Evolutionary conservation across 2,797 vertebrate species (phyloP).

Genomic region (Oreochromis grahami): DNA sequence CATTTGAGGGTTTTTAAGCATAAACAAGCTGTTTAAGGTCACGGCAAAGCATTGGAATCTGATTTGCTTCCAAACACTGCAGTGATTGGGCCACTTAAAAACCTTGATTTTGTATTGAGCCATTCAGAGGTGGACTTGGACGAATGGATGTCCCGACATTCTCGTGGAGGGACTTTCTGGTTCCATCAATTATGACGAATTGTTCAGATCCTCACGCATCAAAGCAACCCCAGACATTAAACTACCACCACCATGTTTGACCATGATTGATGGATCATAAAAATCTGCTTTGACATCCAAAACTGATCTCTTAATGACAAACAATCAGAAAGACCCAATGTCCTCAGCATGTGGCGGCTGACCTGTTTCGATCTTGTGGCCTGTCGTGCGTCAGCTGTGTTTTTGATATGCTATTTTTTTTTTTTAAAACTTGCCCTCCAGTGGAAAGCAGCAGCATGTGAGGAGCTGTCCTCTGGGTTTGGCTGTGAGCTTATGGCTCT

Average conservation of each 20-base stretch:
- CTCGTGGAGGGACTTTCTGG: background rate
- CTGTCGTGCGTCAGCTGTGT: background rate
- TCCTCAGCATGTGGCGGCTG: background rate
- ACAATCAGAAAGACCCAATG: background rate
- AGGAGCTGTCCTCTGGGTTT: background rate
- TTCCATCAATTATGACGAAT: background rate
- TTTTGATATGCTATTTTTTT: background rate
- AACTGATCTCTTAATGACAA: constrained; percentile 10
- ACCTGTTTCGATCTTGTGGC: background rate
- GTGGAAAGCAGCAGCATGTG: constrained; percentile 1
- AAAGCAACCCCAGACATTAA: background rate
- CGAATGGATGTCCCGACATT: rapidly evolving
- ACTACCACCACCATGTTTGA: background rate
- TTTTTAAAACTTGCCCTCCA: background rate
- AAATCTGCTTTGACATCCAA: constrained; percentile 2
- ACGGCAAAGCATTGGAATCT: background rate
- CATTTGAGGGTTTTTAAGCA: background rate
- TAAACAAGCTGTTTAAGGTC: background rate
- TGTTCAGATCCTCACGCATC: background rate
- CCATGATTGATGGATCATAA: background rate
- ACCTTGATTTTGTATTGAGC: rapidly evolving
- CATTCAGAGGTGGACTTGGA: background rate
- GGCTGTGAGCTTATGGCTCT: background rate
- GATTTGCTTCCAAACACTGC: background rate
- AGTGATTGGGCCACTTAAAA: background rate